Conservation (phyloP, 2,797 vertebrate genomes). For the Semotilus atromaculatus region DNA sequence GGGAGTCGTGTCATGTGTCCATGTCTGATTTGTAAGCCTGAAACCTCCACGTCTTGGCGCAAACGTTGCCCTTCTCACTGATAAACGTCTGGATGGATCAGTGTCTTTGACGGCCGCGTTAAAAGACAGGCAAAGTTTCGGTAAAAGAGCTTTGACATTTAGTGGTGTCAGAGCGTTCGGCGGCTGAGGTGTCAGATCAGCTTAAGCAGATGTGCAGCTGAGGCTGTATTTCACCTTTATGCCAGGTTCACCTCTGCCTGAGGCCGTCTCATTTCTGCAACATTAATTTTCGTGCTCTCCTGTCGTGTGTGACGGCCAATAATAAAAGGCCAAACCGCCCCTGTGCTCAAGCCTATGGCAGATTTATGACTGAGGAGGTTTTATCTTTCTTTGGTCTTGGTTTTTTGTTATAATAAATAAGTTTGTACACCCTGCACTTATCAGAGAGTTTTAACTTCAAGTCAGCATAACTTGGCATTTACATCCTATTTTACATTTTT, state of each 20-base stretch:
- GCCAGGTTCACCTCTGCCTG: conserved; percentile 49
- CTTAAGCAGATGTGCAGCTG: conserved; percentile 18
- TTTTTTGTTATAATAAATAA: too few species aligned
- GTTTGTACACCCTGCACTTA: neutral
- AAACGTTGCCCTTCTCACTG: conserved; percentile 23
- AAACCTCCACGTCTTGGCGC: neutral
- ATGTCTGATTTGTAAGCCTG: conserved; percentile 15
- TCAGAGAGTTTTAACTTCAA: neutral
- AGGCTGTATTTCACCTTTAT: conserved; percentile 54
- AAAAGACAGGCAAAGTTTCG: conserved; percentile 29
- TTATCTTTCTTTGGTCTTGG: neutral
- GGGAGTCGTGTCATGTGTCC: conserved; percentile 21
- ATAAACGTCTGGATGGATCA: conserved; percentile 41
- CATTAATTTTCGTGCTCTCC: conserved; percentile 54
- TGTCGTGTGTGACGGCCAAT: conserved; percentile 43
- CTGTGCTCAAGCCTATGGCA: conserved; percentile 4
- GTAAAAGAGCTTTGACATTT: conserved; percentile 55
- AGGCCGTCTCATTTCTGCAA: conserved; percentile 50
- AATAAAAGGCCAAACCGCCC: conserved; percentile 42
- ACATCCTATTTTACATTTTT: neutral
- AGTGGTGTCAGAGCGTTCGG: conserved; percentile 29
- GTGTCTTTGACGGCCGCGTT: conserved; percentile 31
- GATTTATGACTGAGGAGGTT: conserved; percentile 25
- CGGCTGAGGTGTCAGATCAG: conserved; percentile 37
- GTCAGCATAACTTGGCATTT: neutral